Base-by-base conservation (phyloP, 2,797 vertebrate genomes). In the Sebastes diaconus region DNA sequence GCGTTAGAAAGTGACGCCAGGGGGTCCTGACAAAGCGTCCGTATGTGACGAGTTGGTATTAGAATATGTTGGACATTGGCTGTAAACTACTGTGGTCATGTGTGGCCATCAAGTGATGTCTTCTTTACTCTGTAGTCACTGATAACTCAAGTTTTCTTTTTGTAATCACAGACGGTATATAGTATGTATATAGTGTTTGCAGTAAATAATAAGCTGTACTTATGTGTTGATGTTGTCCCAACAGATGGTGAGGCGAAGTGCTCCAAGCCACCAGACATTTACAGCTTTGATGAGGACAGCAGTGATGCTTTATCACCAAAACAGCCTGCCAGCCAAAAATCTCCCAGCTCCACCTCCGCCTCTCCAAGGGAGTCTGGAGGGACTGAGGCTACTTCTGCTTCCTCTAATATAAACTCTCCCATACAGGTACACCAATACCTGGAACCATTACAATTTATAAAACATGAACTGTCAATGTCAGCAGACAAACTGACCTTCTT, bases 261-360 rank as follows among this genome's bases (percentile, higher is more conserved):
- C 60, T 94, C 95, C 20, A 95, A 96, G 68, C 92, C 93, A 36
- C 77, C 95, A 80, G 97, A 97, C 22, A 95, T 97, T 77, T 98
- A 97, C 93, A 97, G 95, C 63, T 99, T 99, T 90, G 97, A 98
- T 50, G 98, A 99, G 85, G 97, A 99, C 93, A 99, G 97, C 93
- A 96, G 95, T 25, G 98, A 98, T 46, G 95, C 96, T 77, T 87
- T 96, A 71, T 98, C 98, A 80, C 96, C 97, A 3, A 97, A 97
- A 68, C 96, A 95, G 68, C 96, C 97, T 1, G 94, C 95, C 42
- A 97, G 96, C 91, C 97, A 97, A 82, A 96, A 96, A 75, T 97
- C 97, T 11, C 97, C 97, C 81, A 92, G 96, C 70, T 97, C 97
- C 69, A 77, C 75, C 16, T 93, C 94, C 1, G 88, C 96, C 8